phyloP scores from a whole-genome alignment of 2,113 vertebrate species.

The Spea multiplicata region DNA sequence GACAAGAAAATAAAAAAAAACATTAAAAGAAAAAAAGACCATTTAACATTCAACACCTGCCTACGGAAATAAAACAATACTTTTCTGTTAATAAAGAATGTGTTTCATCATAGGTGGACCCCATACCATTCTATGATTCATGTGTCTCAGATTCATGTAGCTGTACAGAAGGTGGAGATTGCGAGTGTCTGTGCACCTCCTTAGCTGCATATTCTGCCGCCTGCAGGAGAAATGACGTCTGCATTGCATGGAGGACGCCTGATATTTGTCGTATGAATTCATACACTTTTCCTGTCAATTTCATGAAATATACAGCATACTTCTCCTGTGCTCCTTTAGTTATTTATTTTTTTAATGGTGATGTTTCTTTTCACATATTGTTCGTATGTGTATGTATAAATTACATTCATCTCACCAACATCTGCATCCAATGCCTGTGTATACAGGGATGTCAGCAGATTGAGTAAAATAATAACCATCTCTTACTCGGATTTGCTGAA shows the following conservation, averaged over 20 bases:
- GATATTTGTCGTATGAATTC: constrained; percentile 65
- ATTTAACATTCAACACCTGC: background rate
- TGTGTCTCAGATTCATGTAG: constrained; percentile 58
- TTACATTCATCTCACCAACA: too few relatives aligned
- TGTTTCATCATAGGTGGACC: constrained; percentile 10
- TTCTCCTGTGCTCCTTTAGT: too few relatives aligned
- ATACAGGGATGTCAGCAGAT: too few relatives aligned
- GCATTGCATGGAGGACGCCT: constrained; percentile 68
- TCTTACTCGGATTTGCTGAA: too few relatives aligned
- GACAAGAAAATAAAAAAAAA: background rate
- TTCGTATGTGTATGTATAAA: too few relatives aligned
- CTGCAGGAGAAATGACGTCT: constrained; percentile 63
- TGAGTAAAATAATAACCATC: too few relatives aligned
- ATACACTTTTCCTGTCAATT: too few relatives aligned
- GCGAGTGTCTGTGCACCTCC: constrained; percentile 69
- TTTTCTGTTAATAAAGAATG: background rate
- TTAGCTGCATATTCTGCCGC: constrained; percentile 66
- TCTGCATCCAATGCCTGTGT: too few relatives aligned
- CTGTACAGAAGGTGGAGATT: constrained; percentile 68
- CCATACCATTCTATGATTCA: constrained; percentile 12
- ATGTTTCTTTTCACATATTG: too few relatives aligned
- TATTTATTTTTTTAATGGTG: too few relatives aligned
- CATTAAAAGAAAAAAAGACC: background rate
- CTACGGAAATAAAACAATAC: background rate
- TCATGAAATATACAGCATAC: too few relatives aligned